Evolutionary conservation across 2,888 invertebrate species (phyloP), one percentile per base, ranked within the genome.

Genomic region (Epinotia brunnichana): DNA sequence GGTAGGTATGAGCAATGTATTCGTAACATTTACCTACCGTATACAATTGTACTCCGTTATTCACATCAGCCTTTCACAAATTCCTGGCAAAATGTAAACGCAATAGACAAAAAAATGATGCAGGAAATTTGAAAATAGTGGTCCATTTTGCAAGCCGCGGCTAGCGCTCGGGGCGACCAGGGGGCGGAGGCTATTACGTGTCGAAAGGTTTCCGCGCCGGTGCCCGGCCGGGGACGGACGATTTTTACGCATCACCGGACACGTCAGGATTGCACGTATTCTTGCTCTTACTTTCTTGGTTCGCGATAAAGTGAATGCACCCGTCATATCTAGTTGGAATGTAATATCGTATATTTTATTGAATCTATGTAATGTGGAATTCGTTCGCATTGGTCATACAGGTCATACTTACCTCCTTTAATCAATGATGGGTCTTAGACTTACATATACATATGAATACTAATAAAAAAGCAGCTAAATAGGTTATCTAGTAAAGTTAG

Each of bases 101-200:
- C 48, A 19, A 67, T 24, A 15, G 41, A 21, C 53, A 57, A 63
- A 62, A 29, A 63, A 48, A 7, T 10, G 41, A 35, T 35, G 35
- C 10, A 60, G 35, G 39, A 51, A 41, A 62, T 63, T 73, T 68
- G 73, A 63, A 73, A 73, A 73, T 73, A 68, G 63, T 69, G 68
- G 51, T 62, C 73, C 29, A 29, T 68, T 69, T 63, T 41, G 35
- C 21, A 19, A 10, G 29, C 48, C 61, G 44, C 56, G 60, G 44
- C 54, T 44, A 21, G 56, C 48, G 68, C 68, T 39, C 29, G 41
- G 68, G 51, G 73, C 73, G 61, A 5, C 57, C 29, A 41, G 62
- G 72, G 72, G 56, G 29, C 29, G 62, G 72, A 67, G 56, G 51
- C 68, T 68, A 69, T 73, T 73, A 73, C 62, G 62, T 57, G 67